phyloP scores from a whole-genome alignment of 1,140 invertebrate genomes.

The Solen grandis region DNA sequence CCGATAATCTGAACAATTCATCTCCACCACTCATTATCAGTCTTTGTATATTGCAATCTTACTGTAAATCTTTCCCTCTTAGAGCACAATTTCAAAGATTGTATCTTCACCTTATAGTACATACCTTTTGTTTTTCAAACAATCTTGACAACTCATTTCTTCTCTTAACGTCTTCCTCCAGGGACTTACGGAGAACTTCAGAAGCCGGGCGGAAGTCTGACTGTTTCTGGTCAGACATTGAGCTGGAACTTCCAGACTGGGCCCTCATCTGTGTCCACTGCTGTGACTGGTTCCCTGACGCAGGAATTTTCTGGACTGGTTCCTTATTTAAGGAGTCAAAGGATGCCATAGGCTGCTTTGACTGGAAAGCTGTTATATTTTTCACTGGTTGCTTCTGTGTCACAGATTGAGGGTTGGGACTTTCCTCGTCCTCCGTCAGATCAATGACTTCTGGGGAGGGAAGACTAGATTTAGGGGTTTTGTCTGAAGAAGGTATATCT shows the following conservation, averaged over 20 bases:
- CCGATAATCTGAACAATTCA: too few species aligned
- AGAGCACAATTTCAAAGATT: too few species aligned
- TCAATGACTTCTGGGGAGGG: slow-evolving; percentile 47
- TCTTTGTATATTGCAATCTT: too few species aligned
- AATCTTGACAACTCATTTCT: slow-evolving; percentile 53
- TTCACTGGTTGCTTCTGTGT: too few species aligned
- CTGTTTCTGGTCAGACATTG: neutral
- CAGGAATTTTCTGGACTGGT: slow-evolving; percentile 13
- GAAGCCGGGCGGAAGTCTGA: slow-evolving; percentile 15
- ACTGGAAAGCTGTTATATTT: neutral
- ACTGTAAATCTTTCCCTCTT: too few species aligned
- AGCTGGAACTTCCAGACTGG: neutral
- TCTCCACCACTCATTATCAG: too few species aligned
- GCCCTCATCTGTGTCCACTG: slow-evolving; percentile 23
- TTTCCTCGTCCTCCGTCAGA: slow-evolving; percentile 45
- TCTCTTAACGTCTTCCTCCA: slow-evolving; percentile 52
- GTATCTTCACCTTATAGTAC: too few species aligned
- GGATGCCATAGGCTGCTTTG: slow-evolving; percentile 15
- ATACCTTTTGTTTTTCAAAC: slow-evolving; percentile 64
- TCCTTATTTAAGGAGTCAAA: slow-evolving; percentile 26
- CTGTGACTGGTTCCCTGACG: slow-evolving; percentile 1
- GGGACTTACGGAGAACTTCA: slow-evolving; percentile 27
- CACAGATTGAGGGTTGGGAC: neutral
- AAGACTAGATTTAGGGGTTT: too few species aligned
- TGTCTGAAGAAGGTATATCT: too few species aligned